Evolutionary conservation across 2,888 invertebrate genomes (phyloP).

Genomic region (Hoplodrina ambigua): DNA sequence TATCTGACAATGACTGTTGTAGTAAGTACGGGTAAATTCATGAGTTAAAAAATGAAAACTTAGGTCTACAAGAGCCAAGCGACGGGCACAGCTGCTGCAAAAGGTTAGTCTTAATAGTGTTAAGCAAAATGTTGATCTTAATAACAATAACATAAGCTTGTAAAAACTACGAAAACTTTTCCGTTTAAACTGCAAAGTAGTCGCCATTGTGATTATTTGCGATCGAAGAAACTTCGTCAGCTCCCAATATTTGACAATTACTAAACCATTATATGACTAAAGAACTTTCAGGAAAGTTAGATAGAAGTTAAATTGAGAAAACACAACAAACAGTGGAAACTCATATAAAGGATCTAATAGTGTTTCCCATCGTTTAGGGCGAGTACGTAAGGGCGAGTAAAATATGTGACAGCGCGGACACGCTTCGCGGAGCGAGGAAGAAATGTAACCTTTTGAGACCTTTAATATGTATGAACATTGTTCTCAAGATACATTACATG

Average conservation of each 20-base stretch:
- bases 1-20: background rate
- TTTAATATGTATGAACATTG: constrained; percentile 72
- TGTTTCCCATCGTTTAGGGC: constrained; percentile 70
- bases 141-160: background rate
- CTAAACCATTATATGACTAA: constrained; percentile 42
- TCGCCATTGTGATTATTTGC: constrained; percentile 29
- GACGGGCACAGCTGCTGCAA: background rate
- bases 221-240: constrained; percentile 27
- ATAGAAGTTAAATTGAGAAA: constrained; percentile 63
- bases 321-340: constrained; percentile 63
- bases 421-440: constrained; percentile 83
- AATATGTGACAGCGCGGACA: constrained; percentile 86
- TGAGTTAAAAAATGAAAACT: background rate
- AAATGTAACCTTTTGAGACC: constrained; percentile 80
- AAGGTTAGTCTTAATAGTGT: background rate
- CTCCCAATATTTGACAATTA: constrained; percentile 59
- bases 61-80: too few relatives aligned
- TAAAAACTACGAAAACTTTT: constrained; percentile 7
- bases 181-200: constrained; percentile 4
- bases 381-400: constrained; percentile 73
- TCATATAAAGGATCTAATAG: constrained; percentile 66
- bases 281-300: constrained; percentile 48
- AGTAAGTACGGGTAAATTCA: background rate
- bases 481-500: constrained; percentile 59
- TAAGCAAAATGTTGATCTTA: background rate